phyloP scores from a whole-genome alignment of 2,113 vertebrate species.

The Xenopus borealis region DNA sequence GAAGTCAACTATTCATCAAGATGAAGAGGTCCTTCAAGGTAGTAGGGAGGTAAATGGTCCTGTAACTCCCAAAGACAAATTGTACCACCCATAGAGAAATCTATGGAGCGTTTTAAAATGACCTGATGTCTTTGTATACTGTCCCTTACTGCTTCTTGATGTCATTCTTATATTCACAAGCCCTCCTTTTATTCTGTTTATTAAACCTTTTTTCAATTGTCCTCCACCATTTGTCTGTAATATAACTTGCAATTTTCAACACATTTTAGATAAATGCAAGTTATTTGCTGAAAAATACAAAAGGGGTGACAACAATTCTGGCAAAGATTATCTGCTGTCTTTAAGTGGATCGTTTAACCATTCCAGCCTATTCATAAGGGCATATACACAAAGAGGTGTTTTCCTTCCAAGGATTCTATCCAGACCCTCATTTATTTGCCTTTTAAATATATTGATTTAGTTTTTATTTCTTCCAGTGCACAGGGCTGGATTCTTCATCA shows the following conservation, averaged over 20 bases:
- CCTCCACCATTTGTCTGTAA: conserved; percentile 55
- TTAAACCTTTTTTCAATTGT: conserved; percentile 50
- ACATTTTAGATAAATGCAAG: conserved; percentile 62
- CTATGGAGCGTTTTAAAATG: conserved; percentile 53
- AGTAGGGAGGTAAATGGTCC: conserved; percentile 49
- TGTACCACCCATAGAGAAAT: conserved; percentile 53
- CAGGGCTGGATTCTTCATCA: background rate
- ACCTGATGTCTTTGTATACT: conserved; percentile 53
- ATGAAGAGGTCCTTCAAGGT: conserved; percentile 58
- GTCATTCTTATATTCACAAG: conserved; percentile 49
- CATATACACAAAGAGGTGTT: conserved; percentile 30
- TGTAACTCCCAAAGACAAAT: conserved; percentile 43
- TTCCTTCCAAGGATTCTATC: conserved; percentile 18
- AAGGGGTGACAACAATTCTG: conserved; percentile 52
- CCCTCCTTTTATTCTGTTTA: conserved; percentile 41
- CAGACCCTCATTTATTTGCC: background rate
- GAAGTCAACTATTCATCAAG: conserved; percentile 59
- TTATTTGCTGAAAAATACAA: conserved; percentile 61
- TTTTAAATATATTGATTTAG: conserved; percentile 20
- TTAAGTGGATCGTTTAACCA: conserved; percentile 42
- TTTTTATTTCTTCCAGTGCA: background rate
- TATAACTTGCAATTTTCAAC: conserved; percentile 63
- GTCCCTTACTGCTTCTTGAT: conserved; percentile 29
- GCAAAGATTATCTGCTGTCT: conserved; percentile 32
- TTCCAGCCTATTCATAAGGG: conserved; percentile 14